A percentile compares a stretch with the other conserved stretches of the same genome.
Conservation (phyloP, 1,140 invertebrate species). For the Magallana angulata region DNA sequence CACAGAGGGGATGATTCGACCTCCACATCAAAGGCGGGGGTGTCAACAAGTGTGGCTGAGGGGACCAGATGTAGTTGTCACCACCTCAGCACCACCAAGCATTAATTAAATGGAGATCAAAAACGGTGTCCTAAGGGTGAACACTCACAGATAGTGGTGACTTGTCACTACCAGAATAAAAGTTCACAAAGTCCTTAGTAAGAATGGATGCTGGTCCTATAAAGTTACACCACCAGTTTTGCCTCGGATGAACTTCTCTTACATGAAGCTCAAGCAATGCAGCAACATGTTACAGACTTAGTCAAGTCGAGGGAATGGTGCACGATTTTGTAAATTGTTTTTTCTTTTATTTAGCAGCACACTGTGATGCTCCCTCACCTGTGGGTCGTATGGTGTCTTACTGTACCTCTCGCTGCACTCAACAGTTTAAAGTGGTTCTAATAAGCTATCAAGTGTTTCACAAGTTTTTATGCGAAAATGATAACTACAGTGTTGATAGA, state of each 20-base stretch:
- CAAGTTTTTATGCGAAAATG: background rate
- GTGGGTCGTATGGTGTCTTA: background rate
- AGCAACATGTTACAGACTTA: too few relatives aligned
- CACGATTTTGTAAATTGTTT: too few relatives aligned
- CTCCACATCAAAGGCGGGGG: background rate
- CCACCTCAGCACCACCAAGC: background rate
- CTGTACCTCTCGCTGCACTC: background rate
- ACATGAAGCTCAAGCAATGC: too few relatives aligned
- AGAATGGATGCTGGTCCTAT: too few relatives aligned
- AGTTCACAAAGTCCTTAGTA: too few relatives aligned
- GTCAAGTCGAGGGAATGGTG: too few relatives aligned
- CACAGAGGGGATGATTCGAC: background rate
- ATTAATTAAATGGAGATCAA: background rate
- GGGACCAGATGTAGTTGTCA: background rate
- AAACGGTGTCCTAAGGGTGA: background rate
- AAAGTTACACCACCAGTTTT: too few relatives aligned
- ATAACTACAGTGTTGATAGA: conserved; percentile 25
- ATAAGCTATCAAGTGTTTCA: conserved; percentile 33
- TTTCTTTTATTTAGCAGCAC: too few relatives aligned
- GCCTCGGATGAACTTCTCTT: too few relatives aligned
- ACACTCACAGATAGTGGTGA: background rate
- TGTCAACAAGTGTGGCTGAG: background rate
- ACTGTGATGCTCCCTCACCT: background rate
- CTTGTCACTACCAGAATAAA: too few relatives aligned
- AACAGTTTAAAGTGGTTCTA: background rate